phyloP scores from a whole-genome alignment of 2,113 vertebrate species.

The Micronisus gabar region DNA sequence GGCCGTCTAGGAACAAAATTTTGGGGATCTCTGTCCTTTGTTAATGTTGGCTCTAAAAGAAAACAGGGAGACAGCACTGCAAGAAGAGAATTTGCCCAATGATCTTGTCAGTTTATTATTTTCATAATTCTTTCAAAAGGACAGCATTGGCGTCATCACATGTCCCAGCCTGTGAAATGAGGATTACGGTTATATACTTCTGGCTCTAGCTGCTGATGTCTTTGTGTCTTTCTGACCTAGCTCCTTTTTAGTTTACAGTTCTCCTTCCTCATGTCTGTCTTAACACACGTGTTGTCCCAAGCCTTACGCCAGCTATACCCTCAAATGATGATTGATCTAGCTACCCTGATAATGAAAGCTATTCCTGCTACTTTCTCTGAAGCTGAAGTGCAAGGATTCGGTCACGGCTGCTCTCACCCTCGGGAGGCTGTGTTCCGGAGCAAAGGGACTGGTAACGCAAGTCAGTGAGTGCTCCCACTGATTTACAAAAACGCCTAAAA shows the following conservation, averaged over 20 bases:
- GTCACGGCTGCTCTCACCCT: neutral
- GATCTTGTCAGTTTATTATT: neutral
- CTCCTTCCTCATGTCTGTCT: neutral
- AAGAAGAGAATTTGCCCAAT: neutral
- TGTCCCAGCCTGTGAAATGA: neutral
- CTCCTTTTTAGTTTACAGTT: neutral
- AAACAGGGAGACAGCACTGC: neutral
- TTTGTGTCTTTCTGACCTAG: neutral
- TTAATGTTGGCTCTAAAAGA: neutral
- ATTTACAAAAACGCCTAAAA: neutral
- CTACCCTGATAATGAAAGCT: neutral
- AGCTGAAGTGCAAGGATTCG: neutral
- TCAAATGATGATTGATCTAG: neutral
- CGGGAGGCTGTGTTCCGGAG: neutral
- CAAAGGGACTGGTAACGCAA: neutral
- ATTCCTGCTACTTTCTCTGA: neutral
- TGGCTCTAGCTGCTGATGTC: neutral
- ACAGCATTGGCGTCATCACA: neutral
- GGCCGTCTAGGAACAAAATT: neutral
- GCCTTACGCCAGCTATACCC: neutral
- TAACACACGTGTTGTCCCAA: neutral
- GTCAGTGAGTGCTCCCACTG: neutral
- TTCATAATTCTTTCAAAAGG: neutral
- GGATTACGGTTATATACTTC: neutral
- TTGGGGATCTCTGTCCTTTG: neutral